phyloP scores from a whole-genome alignment of 2,888 invertebrate genomes.

The Pterobdella sp. region DNA sequence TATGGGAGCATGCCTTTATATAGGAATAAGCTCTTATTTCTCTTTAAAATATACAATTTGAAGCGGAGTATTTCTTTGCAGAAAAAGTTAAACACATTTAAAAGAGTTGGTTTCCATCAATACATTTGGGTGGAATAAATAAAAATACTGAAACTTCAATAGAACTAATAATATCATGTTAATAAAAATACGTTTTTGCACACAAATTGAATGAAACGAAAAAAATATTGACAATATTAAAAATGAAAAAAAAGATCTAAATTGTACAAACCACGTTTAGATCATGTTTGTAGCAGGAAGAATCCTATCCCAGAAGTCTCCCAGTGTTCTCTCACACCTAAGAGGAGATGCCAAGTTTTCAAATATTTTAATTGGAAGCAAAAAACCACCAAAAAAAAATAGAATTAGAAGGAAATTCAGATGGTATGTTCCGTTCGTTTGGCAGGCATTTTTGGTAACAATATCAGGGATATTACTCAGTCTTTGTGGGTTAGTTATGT shows the following conservation, averaged over 20 bases:
- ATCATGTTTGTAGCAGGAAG: slow-evolving; percentile 23
- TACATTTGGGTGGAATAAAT: background rate
- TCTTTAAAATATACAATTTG: too few relatives aligned
- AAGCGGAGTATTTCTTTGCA: background rate
- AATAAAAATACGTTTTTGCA: too few relatives aligned
- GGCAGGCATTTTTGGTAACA: slow-evolving; percentile 33
- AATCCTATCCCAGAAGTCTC: slow-evolving; percentile 1
- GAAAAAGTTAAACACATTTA: background rate
- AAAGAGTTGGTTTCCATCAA: background rate
- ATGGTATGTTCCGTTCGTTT: slow-evolving; percentile 36
- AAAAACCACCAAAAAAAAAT: background rate
- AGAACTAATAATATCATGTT: background rate
- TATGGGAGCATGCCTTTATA: too few relatives aligned
- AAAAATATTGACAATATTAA: background rate
- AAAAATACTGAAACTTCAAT: background rate
- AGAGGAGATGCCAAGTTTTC: background rate
- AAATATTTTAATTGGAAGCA: slow-evolving; percentile 2
- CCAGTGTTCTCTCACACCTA: background rate
- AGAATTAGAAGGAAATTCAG: slow-evolving; percentile 29
- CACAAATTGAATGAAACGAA: background rate
- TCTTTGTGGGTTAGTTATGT: slow-evolving; percentile 34
- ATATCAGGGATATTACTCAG: slow-evolving; percentile 33
- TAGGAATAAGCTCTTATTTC: too few relatives aligned
- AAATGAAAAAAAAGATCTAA: background rate
- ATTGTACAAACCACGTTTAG: background rate